phyloP scores from a whole-genome alignment of 2,113 vertebrate genomes.

The Butorides virescens region DNA sequence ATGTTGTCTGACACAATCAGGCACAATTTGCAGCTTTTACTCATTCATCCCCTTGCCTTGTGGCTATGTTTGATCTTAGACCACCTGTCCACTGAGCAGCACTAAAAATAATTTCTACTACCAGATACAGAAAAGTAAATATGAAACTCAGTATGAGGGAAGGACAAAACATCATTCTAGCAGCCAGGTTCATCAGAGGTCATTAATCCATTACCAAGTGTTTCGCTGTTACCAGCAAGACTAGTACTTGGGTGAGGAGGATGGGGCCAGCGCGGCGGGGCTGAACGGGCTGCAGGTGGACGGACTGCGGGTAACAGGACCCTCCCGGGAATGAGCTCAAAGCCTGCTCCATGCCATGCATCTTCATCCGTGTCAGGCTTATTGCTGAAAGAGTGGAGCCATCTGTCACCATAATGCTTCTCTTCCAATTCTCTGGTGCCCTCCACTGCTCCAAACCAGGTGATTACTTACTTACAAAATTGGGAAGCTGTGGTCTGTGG shows the following conservation, averaged over 20 bases:
- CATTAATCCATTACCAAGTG: neutral
- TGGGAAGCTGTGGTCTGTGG: neutral
- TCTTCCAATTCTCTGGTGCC: neutral
- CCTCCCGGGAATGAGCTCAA: neutral
- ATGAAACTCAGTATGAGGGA: neutral
- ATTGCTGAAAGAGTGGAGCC: slow-evolving; percentile 22
- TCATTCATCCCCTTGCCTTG: neutral
- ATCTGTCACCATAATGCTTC: neutral
- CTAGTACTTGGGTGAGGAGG: neutral
- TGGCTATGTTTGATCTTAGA: neutral
- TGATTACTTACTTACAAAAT: neutral
- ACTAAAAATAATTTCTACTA: neutral
- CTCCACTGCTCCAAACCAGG: neutral
- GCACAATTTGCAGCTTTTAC: neutral
- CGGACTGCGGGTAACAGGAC: neutral
- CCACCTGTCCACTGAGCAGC: neutral
- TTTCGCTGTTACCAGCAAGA: neutral
- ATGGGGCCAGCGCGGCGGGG: neutral
- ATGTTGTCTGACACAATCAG: neutral
- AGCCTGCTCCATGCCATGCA: neutral
- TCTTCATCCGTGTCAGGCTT: slow-evolving; percentile 53
- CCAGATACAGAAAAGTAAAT: neutral
- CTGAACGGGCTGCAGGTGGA: neutral
- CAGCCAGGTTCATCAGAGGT: neutral
- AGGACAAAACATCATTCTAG: neutral